Conservation (phyloP, 2,888 invertebrate species). For the Nymphalis urticae region DNA sequence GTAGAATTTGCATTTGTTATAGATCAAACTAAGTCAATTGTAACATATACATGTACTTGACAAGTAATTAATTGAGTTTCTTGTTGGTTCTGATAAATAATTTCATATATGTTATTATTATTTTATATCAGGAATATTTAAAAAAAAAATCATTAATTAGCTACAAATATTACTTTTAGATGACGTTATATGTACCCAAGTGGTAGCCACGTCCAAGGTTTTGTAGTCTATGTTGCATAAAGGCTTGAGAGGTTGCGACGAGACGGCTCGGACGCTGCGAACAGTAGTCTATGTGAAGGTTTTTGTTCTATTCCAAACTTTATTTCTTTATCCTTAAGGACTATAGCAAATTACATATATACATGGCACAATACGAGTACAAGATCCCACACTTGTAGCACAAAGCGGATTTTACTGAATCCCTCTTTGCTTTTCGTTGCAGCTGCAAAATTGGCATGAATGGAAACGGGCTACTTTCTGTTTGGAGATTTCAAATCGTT, state of each 20-base stretch:
- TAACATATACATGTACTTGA: too few relatives aligned
- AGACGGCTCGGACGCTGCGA: conserved; percentile 30
- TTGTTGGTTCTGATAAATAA: background rate
- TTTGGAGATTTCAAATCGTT: conserved; percentile 28
- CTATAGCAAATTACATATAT: conserved; percentile 1
- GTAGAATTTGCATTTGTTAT: too few relatives aligned
- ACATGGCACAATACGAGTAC: conserved; percentile 28
- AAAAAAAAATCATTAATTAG: background rate
- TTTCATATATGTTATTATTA: too few relatives aligned
- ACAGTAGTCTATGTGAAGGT: conserved; percentile 21
- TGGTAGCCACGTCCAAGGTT: conserved; percentile 20
- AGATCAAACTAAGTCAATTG: too few relatives aligned
- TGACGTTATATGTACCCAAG: conserved; percentile 20
- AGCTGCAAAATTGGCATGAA: conserved; percentile 41
- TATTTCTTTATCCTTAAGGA: conserved; percentile 20
- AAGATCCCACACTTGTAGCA: conserved; percentile 40
- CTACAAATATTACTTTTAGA: conserved; percentile 5
- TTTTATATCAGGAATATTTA: background rate
- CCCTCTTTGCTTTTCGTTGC: conserved; percentile 37
- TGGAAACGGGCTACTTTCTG: conserved; percentile 35
- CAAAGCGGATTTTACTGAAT: conserved; percentile 41
- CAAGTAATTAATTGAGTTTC: too few relatives aligned
- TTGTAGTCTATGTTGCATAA: conserved; percentile 32
- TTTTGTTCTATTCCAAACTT: conserved; percentile 23
- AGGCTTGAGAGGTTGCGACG: conserved; percentile 34